Conservation (phyloP, 1,140 invertebrate genomes). For the Drosophila sulfurigaster region DNA sequence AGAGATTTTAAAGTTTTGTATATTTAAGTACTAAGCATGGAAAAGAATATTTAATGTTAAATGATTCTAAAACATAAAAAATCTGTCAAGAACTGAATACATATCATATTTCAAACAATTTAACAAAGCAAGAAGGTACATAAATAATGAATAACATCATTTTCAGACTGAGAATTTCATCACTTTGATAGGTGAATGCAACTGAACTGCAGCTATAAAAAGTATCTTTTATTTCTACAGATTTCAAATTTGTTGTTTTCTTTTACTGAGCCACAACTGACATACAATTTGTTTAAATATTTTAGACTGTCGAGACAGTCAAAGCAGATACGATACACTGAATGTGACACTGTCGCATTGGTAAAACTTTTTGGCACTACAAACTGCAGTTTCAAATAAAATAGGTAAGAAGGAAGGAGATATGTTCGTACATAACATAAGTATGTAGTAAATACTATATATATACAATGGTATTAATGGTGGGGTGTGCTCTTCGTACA, state of each 20-base stretch:
- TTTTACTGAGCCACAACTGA: conserved; percentile 10
- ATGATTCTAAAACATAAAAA: no score
- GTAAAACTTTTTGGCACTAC: conserved; percentile 30
- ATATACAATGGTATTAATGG: conserved; percentile 14
- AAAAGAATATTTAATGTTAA: no score
- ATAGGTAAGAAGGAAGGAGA: not conserved
- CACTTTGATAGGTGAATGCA: not conserved
- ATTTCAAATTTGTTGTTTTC: conserved; percentile 20
- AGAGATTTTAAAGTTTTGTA: no score
- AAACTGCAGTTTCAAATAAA: conserved; percentile 15
- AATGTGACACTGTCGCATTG: conserved; percentile 38
- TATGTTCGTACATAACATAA: not conserved
- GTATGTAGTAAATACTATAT: not conserved
- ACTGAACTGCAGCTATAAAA: not conserved
- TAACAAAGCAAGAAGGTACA: no score
- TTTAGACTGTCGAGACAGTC: conserved; percentile 11
- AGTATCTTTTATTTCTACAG: not conserved
- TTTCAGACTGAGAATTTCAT: no score
- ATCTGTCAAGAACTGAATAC: no score
- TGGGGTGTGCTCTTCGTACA: not conserved
- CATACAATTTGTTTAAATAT: conserved; percentile 59
- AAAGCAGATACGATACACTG: conserved; percentile 17
- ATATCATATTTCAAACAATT: no score
- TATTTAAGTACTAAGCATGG: no score
- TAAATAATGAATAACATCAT: no score